Conservation (phyloP, 2,888 invertebrate genomes). For the Marasmarcha lunaedactyla region DNA sequence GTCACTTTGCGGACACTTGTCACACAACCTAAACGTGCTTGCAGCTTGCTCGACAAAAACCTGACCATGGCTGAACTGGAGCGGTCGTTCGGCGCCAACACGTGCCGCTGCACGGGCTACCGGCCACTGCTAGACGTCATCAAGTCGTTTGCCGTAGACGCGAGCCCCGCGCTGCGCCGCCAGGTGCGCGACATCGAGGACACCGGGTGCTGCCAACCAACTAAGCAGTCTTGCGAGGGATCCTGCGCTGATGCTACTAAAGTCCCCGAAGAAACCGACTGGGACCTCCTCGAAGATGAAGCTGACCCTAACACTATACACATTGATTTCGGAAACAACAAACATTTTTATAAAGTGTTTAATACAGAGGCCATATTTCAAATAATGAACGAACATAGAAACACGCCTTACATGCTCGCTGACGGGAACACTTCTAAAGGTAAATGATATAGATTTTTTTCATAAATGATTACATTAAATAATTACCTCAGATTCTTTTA, state of each 20-base stretch:
- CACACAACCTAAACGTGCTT: no score
- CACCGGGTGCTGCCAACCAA: no score
- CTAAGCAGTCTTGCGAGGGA: constrained; percentile 26
- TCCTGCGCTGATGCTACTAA: no score
- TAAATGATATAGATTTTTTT: no score
- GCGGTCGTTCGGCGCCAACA: constrained; percentile 80
- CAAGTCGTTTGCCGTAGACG: constrained; percentile 77
- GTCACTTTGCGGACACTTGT: no score
- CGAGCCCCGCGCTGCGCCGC: constrained; percentile 58
- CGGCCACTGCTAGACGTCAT: constrained; percentile 82
- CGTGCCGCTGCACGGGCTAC: constrained; percentile 86
- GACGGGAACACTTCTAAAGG: constrained; percentile 82
- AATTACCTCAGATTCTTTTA: no score
- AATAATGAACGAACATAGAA: constrained; percentile 42
- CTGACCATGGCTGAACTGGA: constrained; percentile 77
- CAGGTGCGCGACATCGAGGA: constrained; percentile 60
- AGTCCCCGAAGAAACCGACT: constrained; percentile 29
- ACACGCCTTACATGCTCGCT: constrained; percentile 66
- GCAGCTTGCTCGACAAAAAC: constrained; percentile 59
- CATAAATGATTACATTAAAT: no score
- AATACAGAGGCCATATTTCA: constrained; percentile 55
- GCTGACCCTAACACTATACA: constrained; percentile 31
- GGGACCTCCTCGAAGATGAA: constrained; percentile 28
- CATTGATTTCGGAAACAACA: constrained; percentile 51
- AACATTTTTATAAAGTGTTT: constrained; percentile 56